phyloP scores from a whole-genome alignment of 1,140 invertebrate genomes.

The Heliconius melpomene region DNA sequence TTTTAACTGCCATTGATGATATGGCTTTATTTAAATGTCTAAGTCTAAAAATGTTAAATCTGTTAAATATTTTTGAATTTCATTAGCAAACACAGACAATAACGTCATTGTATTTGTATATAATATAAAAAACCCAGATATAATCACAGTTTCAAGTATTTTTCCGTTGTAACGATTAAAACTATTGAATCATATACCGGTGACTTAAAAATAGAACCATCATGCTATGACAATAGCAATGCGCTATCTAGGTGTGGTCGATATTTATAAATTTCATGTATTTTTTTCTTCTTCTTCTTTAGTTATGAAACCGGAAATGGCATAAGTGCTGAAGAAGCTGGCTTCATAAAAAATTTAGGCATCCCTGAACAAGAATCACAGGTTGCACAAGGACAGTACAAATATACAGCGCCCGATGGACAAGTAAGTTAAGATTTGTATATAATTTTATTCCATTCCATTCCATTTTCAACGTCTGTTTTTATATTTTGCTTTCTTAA shows the following conservation, averaged over 20 bases:
- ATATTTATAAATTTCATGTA: background rate
- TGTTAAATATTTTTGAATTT: no score
- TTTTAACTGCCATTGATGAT: no score
- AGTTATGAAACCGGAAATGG: slow-evolving; percentile 85
- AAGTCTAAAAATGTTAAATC: no score
- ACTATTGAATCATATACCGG: no score
- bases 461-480: background rate
- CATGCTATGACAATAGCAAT: background rate
- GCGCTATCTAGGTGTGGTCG: background rate
- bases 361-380: slow-evolving; percentile 79
- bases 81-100: no score
- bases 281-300: slow-evolving; percentile 43
- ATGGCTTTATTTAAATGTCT: no score
- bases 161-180: no score
- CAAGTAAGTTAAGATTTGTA: slow-evolving; percentile 72
- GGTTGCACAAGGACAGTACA: slow-evolving; percentile 83
- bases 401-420: slow-evolving; percentile 87
- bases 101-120: no score
- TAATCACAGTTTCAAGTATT: no score
- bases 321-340: slow-evolving; percentile 81
- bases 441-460: background rate
- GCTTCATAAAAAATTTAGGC: slow-evolving; percentile 80
- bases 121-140: no score
- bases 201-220: background rate
- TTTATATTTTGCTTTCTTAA: background rate